phyloP scores from a whole-genome alignment of 2,113 vertebrate genomes.

The Pipra filicauda region DNA sequence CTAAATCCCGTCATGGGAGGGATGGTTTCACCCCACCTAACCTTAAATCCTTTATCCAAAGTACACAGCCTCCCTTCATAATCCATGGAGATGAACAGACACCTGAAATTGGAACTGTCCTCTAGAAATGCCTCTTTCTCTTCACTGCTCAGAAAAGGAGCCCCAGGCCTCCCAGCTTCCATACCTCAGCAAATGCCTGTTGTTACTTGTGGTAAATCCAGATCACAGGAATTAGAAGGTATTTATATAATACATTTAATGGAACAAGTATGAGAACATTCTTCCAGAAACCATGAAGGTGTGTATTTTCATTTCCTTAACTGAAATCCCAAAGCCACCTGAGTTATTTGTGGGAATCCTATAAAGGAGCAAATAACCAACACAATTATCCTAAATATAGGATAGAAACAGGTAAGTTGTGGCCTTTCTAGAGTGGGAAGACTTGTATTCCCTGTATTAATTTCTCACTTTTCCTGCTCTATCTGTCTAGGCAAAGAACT shows the following conservation, averaged over 20 bases:
- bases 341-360: background rate
- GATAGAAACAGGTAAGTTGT: background rate
- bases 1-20: background rate
- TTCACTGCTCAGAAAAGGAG: background rate
- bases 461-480: background rate
- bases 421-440: background rate
- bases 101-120: background rate
- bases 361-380: background rate
- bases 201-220: background rate
- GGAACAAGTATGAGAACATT: background rate
- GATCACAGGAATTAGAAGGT: background rate
- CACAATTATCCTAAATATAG: background rate
- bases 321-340: background rate
- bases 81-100: background rate
- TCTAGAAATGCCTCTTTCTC: background rate
- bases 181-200: background rate
- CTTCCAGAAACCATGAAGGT: background rate
- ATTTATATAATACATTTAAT: background rate
- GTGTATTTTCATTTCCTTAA: background rate
- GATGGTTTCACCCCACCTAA: background rate
- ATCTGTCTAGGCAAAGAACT: constrained; percentile 58
- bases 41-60: background rate
- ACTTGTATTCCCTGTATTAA: background rate
- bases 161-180: background rate
- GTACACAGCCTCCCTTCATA: background rate